Evolutionary conservation across 2,113 vertebrate species (phyloP).

Genomic region (Oriolus oriolus): DNA sequence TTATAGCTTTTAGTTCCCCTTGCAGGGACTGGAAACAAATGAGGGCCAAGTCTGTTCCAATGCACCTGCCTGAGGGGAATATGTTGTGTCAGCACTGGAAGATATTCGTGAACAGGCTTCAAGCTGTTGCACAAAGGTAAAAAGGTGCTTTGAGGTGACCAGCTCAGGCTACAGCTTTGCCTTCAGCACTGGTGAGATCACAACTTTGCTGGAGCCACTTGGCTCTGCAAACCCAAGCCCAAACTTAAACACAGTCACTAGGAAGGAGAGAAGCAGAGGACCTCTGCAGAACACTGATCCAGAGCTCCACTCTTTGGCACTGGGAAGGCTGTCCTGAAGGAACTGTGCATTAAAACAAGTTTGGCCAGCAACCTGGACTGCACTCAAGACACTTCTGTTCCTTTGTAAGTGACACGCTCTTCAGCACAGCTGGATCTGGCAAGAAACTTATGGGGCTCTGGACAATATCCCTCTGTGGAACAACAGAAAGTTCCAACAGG

Average conservation of each 20-base stretch:
- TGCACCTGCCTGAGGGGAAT: neutral
- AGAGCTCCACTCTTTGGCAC: neutral
- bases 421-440: neutral
- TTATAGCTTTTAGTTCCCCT: neutral
- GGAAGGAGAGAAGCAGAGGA: neutral
- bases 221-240: neutral
- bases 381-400: neutral
- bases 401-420: neutral
- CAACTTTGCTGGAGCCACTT: neutral
- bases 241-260: neutral
- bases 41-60: neutral
- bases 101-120: neutral
- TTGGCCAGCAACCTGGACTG: neutral
- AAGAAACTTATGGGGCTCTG: neutral
- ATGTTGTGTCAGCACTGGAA: neutral
- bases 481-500: neutral
- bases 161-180: neutral
- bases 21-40: neutral
- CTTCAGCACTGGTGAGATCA: neutral
- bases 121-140: neutral
- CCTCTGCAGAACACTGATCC: neutral
- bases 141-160: neutral
- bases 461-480: neutral
- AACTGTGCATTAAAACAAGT: neutral
- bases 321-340: neutral